Conservation (phyloP, 1,140 invertebrate genomes). For the Stratiolaelaps scimitus region DNA sequence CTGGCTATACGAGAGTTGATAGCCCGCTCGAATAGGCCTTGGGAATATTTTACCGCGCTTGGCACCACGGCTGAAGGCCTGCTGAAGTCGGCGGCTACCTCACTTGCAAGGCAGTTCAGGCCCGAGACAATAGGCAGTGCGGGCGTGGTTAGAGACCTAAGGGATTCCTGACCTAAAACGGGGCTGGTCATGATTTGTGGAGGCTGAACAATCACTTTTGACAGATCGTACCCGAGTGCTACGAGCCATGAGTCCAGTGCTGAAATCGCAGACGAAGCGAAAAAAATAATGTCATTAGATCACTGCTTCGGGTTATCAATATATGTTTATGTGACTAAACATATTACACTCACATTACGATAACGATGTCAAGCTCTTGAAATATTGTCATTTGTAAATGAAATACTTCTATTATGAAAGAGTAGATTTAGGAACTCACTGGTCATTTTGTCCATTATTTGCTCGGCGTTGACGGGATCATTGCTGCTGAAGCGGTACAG, state of each 20-base stretch:
- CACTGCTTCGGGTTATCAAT: not conserved
- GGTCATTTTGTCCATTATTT: constrained; percentile 53
- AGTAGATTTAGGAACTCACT: constrained; percentile 44
- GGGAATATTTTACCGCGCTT: constrained; percentile 33
- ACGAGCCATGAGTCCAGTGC: constrained; percentile 35
- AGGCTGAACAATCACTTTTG: constrained; percentile 32
- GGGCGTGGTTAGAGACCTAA: constrained; percentile 2
- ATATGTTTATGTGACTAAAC: constrained; percentile 9
- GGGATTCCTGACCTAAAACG: not conserved
- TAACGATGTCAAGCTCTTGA: too few species aligned
- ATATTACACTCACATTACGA: constrained; percentile 20
- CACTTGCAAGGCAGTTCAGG: constrained; percentile 32
- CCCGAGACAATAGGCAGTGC: constrained; percentile 34
- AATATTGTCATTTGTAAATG: too few species aligned
- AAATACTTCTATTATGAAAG: too few species aligned
- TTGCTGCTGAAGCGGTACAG: constrained; percentile 81
- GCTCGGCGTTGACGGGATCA: constrained; percentile 74
- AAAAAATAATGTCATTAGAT: constrained; percentile 5
- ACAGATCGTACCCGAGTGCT: constrained; percentile 34
- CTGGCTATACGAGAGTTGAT: constrained; percentile 41
- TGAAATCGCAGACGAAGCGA: constrained; percentile 21
- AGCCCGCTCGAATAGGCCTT: constrained; percentile 44
- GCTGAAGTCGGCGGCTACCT: constrained; percentile 33
- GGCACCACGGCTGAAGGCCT: constrained; percentile 34
- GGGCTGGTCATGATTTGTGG: constrained; percentile 30